Evolutionary conservation across 2,113 vertebrate genomes (phyloP).

Genomic region (Cochlearius cochlearius): DNA sequence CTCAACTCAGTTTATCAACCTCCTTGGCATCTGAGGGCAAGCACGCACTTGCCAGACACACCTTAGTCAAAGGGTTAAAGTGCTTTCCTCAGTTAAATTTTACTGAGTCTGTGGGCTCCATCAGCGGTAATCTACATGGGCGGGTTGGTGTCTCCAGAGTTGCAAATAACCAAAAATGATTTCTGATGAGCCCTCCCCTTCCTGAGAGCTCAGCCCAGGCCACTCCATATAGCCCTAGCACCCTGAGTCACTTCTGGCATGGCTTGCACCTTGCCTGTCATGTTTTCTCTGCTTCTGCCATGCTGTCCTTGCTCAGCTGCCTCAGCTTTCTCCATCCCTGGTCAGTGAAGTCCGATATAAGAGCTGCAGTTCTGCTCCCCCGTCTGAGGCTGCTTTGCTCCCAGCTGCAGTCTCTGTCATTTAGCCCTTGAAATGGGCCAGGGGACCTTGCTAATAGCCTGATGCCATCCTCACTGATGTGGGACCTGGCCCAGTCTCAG

Average conservation of each 20-base stretch:
- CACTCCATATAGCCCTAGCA: neutral
- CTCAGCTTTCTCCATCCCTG: neutral
- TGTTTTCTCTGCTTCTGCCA: neutral
- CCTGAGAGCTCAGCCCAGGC: neutral
- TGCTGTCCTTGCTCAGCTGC: neutral
- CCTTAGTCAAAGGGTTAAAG: neutral
- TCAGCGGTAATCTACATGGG: neutral
- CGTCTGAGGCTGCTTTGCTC: neutral
- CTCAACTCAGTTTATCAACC: accelerated
- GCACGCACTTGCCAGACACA: accelerated
- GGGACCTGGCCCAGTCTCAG: neutral
- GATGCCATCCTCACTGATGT: accelerated
- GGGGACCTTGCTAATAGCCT: neutral
- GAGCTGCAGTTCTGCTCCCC: neutral
- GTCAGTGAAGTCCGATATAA: neutral
- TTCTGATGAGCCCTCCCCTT: neutral
- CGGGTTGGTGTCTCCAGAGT: neutral
- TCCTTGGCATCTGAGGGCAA: neutral
- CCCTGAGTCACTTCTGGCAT: neutral
- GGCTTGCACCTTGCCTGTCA: accelerated
- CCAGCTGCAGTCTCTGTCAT: neutral
- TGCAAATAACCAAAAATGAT: neutral
- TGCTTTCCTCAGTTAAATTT: neutral
- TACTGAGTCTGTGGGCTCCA: neutral
- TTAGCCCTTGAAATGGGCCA: neutral